Evolutionary conservation across 1,140 invertebrate genomes (phyloP).

Genomic region (Drosophila leontia): DNA sequence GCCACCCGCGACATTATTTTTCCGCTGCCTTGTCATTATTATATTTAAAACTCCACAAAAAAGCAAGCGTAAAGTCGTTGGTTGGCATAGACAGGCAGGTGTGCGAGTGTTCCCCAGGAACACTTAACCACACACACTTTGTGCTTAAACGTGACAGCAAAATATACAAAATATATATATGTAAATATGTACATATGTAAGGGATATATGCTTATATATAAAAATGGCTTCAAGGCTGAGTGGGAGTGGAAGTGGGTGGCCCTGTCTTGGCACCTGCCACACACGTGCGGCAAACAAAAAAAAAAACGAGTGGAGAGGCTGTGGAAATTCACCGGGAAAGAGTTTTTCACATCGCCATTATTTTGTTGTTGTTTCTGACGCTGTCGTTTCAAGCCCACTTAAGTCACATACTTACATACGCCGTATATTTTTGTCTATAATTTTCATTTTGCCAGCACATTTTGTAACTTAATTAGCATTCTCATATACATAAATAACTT

Average conservation of each 20-base stretch:
- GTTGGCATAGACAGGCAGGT: constrained; percentile 58
- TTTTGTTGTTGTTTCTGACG: constrained; percentile 9
- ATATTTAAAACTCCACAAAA: constrained; percentile 52
- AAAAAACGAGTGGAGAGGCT: constrained; percentile 3
- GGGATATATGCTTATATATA: constrained; percentile 23
- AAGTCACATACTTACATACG: constrained; percentile 44
- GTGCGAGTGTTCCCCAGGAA: constrained; percentile 24
- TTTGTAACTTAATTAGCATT: constrained; percentile 79
- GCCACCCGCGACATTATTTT: constrained; percentile 37
- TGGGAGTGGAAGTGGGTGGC: background rate
- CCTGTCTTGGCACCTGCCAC: constrained; percentile 50
- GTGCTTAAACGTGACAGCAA: constrained; percentile 52
- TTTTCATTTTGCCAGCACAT: constrained; percentile 70
- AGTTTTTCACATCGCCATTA: constrained; percentile 13
- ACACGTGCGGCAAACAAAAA: constrained; percentile 18
- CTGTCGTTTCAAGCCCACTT: constrained; percentile 57
- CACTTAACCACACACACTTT: constrained; percentile 48
- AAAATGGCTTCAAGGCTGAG: constrained; percentile 40
- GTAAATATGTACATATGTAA: background rate
- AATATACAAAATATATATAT: constrained; percentile 5
- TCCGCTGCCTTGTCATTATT: constrained; percentile 52
- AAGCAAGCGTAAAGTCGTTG: constrained; percentile 55
- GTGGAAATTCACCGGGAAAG: constrained; percentile 21
- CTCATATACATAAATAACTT: constrained; percentile 55
- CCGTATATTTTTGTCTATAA: constrained; percentile 62